These are phyloP conservation scores for Strigamia crassipes DNA, from an alignment of 2,888 invertebrate species.

Conservation along the genomic window DNA sequence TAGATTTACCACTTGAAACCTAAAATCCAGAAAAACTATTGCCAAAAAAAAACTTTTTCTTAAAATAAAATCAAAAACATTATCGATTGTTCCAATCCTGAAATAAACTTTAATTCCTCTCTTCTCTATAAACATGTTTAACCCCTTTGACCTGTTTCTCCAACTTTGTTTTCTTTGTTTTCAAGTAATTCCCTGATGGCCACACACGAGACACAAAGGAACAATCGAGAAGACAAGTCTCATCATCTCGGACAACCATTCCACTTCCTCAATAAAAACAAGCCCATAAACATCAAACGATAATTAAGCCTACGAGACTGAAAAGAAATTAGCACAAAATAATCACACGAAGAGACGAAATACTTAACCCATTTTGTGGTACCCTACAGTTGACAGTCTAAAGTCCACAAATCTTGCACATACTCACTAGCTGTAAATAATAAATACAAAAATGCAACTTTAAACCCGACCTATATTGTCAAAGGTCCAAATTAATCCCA, in stretches of 20 bases:
- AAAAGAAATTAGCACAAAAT: neutral
- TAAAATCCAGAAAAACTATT: too few relatives aligned
- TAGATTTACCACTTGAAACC: too few relatives aligned
- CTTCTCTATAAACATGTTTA: neutral
- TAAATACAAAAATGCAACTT: too few relatives aligned
- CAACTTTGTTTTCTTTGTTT: neutral
- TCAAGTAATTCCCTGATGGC: neutral
- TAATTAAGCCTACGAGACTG: neutral
- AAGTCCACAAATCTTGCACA: too few relatives aligned
- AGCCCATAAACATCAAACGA: neutral
- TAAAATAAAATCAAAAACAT: too few relatives aligned
- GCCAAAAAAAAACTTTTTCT: too few relatives aligned
- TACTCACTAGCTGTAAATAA: too few relatives aligned
- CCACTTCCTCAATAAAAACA: neutral
- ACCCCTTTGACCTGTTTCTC: neutral
- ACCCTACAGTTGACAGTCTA: too few relatives aligned
- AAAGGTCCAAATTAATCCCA: too few relatives aligned
- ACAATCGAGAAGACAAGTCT: neutral
- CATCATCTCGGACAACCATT: neutral
- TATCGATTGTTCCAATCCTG: too few relatives aligned
- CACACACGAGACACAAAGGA: neutral
- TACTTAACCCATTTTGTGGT: neutral
- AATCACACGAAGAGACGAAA: neutral
- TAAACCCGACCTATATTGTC: too few relatives aligned
- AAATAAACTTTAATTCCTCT: neutral